Percentiles rank a stretch among this genome's conserved stretches.
Evolutionary conservation across 1,140 invertebrate genomes (phyloP).

Genomic region (Bombus soroeensis): DNA sequence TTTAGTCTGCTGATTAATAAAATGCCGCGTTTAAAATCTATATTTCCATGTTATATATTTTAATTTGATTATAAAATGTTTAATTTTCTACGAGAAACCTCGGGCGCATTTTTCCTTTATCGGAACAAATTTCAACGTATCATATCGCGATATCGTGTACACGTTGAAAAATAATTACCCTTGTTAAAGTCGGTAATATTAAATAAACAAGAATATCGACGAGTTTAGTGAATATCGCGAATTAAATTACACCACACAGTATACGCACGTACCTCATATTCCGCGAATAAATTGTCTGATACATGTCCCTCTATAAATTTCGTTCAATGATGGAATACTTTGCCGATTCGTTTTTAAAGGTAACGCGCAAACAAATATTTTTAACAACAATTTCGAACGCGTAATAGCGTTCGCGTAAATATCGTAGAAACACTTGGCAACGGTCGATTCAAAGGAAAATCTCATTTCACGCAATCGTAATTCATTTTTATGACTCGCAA

Average conservation of each 20-base stretch:
- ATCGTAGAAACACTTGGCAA: not conserved
- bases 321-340: not conserved
- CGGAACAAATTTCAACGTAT: not conserved
- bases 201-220: not conserved
- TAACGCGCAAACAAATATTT: not conserved
- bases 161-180: not conserved
- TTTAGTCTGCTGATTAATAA: too few relatives aligned
- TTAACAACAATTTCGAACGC: not conserved
- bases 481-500: not conserved
- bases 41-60: not conserved
- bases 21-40: too few relatives aligned
- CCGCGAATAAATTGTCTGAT: not conserved
- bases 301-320: not conserved
- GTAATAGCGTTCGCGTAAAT: not conserved
- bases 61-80: not conserved
- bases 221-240: not conserved
- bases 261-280: not conserved
- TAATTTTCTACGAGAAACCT: not conserved
- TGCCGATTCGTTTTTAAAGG: not conserved
- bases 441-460: not conserved
- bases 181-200: not conserved
- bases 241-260: not conserved
- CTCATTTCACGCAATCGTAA: constrained; percentile 11
- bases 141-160: not conserved
- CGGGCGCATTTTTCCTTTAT: not conserved